Evolutionary conservation across 1,140 invertebrate species (phyloP).

Genomic region (Drosophila oshimai): DNA sequence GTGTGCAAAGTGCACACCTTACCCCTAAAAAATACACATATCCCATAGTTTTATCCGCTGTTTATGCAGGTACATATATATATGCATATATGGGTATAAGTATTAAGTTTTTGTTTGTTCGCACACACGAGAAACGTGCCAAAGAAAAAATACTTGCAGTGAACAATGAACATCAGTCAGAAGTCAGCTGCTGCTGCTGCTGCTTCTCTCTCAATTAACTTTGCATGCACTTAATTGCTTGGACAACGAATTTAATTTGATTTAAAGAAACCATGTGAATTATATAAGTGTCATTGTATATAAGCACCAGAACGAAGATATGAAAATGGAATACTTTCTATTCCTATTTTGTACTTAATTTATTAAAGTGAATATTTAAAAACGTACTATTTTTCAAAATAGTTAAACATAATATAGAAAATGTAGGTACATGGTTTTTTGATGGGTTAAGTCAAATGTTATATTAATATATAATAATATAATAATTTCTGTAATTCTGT

Average conservation of each 20-base stretch:
- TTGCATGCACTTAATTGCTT: slow-evolving; percentile 32
- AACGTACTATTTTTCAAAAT: too few species aligned
- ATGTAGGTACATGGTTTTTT: too few species aligned
- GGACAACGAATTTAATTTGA: slow-evolving; percentile 28
- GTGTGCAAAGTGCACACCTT: slow-evolving; percentile 14
- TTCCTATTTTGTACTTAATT: too few species aligned
- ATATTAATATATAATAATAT: too few species aligned
- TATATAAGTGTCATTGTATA: slow-evolving; percentile 30
- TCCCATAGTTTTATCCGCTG: neutral
- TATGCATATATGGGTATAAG: neutral
- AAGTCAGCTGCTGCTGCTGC: slow-evolving; percentile 3
- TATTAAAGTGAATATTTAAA: too few species aligned
- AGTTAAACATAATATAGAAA: too few species aligned
- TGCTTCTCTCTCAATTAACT: slow-evolving; percentile 26
- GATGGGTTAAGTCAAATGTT: too few species aligned
- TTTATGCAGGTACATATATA: slow-evolving; percentile 1
- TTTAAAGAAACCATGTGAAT: slow-evolving; percentile 27
- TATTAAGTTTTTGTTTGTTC: slow-evolving; percentile 3
- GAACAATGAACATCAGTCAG: slow-evolving; percentile 11
- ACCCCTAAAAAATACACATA: neutral
- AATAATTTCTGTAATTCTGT: too few species aligned
- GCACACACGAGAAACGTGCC: slow-evolving; percentile 6
- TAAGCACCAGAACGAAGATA: too few species aligned
- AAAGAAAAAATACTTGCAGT: slow-evolving; percentile 9
- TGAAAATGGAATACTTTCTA: too few species aligned